Evolutionary conservation across 2,797 vertebrate species (phyloP).

Genomic region (Sebastes iracundus): DNA sequence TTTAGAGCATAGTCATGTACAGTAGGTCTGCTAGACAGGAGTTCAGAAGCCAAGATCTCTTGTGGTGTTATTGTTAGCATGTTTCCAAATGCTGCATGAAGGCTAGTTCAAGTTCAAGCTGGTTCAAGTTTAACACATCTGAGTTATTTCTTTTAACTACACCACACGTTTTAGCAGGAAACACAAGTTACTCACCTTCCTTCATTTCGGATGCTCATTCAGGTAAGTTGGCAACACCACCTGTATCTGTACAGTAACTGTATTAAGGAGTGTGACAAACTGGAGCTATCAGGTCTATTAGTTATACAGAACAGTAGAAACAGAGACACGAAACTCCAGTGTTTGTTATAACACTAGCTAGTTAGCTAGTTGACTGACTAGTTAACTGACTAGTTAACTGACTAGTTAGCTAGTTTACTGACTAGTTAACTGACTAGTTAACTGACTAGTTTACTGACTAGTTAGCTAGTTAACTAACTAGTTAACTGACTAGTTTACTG

Average conservation of each 20-base stretch:
- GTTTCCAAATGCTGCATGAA: background rate
- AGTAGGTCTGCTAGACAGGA: too few species aligned
- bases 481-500: accelerated
- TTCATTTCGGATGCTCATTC: background rate
- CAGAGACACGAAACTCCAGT: too few species aligned
- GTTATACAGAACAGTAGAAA: too few species aligned
- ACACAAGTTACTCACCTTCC: background rate
- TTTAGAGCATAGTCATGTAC: too few species aligned
- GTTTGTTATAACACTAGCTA: too few species aligned
- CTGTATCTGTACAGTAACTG: background rate
- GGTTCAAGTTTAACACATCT: background rate
- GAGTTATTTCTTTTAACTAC: background rate
- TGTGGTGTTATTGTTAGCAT: background rate
- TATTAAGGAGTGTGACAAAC: accelerated
- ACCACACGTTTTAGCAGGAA: background rate
- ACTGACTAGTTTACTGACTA: too few species aligned
- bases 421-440: accelerated
- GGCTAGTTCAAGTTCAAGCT: background rate
- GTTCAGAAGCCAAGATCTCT: background rate
- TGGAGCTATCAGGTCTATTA: too few species aligned
- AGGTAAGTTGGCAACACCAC: background rate
- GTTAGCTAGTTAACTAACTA: accelerated
- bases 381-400: accelerated
- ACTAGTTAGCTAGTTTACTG: too few species aligned
- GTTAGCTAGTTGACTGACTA: too few species aligned